Evolutionary conservation across 1,140 invertebrate genomes (phyloP).

Genomic region (Amphibalanus amphitrite): DNA sequence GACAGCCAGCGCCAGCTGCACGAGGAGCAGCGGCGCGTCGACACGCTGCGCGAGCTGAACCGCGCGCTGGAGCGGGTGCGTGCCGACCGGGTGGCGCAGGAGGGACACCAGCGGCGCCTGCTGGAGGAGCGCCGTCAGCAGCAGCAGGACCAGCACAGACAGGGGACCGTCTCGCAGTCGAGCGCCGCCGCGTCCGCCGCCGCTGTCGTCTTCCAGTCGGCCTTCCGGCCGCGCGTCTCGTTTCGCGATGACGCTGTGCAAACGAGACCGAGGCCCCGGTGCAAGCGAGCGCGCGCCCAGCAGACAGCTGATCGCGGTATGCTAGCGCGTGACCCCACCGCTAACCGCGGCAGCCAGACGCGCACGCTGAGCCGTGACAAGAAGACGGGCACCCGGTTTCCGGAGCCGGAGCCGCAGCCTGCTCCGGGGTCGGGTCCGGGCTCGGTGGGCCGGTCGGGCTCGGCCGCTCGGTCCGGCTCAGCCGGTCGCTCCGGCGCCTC

Average conservation of each 20-base stretch:
- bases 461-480: no score
- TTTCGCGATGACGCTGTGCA: background rate
- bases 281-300: no score
- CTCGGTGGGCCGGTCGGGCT: no score
- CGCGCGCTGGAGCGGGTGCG: background rate
- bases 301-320: background rate
- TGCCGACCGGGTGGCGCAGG: background rate
- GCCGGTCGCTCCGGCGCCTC: background rate
- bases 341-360: background rate
- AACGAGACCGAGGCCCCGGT: background rate
- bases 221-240: background rate
- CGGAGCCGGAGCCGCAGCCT: background rate
- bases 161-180: background rate
- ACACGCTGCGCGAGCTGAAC: background rate
- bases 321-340: background rate
- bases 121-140: background rate
- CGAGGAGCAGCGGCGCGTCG: background rate
- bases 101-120: background rate
- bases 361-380: background rate
- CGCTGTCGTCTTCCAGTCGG: constrained; percentile 1
- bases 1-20: background rate
- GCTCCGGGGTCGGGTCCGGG: background rate
- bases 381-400: background rate
- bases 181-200: background rate
- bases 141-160: background rate